These are phyloP conservation scores for Amphiprion ocellaris DNA, from an alignment of 2,113 vertebrate species.

Conservation along the genomic window DNA sequence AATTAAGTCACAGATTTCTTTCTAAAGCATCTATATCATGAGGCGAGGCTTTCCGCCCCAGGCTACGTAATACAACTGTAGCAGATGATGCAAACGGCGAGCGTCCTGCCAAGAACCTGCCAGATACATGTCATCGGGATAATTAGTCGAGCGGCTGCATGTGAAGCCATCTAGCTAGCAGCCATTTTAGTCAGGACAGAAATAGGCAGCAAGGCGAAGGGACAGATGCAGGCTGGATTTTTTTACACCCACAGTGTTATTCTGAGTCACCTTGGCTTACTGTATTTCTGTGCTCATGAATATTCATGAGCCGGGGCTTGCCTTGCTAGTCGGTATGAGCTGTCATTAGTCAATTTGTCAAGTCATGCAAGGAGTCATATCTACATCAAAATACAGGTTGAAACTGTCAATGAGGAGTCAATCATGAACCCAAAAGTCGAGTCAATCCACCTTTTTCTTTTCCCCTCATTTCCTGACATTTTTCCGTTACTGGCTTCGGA, in stretches of 20 bases:
- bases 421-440: neutral
- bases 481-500: too few species aligned
- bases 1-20: conserved; percentile 32
- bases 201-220: conserved; percentile 26
- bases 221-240: conserved; percentile 33
- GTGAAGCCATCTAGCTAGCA: conserved; percentile 39
- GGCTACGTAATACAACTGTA: conserved; percentile 20
- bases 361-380: conserved; percentile 29
- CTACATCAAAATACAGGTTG: neutral
- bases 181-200: conserved; percentile 49
- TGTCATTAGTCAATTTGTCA: conserved; percentile 39
- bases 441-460: neutral
- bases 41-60: neutral
- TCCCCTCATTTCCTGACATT: neutral
- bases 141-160: conserved; percentile 23
- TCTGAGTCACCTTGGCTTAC: conserved; percentile 55
- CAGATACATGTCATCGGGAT: conserved; percentile 37
- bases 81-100: conserved; percentile 36
- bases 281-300: conserved; percentile 48
- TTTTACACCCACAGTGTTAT: conserved; percentile 31
- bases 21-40: conserved; percentile 36
- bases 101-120: conserved; percentile 49
- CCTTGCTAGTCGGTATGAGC: conserved; percentile 21
- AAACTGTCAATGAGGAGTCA: neutral
- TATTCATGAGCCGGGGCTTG: conserved; percentile 30